phyloP scores from a whole-genome alignment of 1,140 invertebrate genomes.

The Drosophila kanapiae region DNA sequence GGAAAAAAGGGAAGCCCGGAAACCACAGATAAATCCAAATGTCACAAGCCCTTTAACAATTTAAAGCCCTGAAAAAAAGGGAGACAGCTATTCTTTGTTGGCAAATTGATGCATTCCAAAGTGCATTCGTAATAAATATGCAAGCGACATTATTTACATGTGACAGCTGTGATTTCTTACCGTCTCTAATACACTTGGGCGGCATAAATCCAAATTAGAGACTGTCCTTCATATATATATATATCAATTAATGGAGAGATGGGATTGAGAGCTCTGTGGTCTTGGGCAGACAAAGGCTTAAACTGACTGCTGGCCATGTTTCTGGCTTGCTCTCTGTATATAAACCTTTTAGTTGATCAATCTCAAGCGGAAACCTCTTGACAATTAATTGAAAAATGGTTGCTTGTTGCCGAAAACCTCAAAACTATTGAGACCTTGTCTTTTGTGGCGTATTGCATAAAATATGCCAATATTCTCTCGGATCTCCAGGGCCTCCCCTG shows the following conservation, averaged over 20 bases:
- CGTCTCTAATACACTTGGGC: constrained; percentile 42
- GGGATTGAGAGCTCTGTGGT: constrained; percentile 15
- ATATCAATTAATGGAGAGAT: constrained; percentile 30
- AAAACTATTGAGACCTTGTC: constrained; percentile 50
- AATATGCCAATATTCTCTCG: constrained; percentile 73
- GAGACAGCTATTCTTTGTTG: constrained; percentile 32
- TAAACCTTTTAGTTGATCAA: constrained; percentile 43
- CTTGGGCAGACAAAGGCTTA: constrained; percentile 17
- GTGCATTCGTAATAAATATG: constrained; percentile 53
- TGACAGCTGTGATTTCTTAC: constrained; percentile 45
- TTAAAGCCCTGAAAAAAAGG: constrained; percentile 57
- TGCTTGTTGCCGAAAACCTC: constrained; percentile 28
- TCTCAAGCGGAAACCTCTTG: constrained; percentile 34
- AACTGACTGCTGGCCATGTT: constrained; percentile 15
- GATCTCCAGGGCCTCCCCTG: constrained; percentile 24
- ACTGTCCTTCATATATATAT: constrained; percentile 15
- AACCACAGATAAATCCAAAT: constrained; percentile 71
- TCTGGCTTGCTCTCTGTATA: neutral
- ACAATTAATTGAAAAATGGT: constrained; percentile 52
- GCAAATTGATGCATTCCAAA: constrained; percentile 52
- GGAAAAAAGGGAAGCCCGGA: constrained; percentile 16
- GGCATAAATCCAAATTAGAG: constrained; percentile 47
- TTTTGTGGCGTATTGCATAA: constrained; percentile 74
- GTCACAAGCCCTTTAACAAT: constrained; percentile 74
- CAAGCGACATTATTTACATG: constrained; percentile 44